Base-by-base conservation (phyloP, 2,888 invertebrate genomes). In the Hemistola chrysoprasaria region DNA sequence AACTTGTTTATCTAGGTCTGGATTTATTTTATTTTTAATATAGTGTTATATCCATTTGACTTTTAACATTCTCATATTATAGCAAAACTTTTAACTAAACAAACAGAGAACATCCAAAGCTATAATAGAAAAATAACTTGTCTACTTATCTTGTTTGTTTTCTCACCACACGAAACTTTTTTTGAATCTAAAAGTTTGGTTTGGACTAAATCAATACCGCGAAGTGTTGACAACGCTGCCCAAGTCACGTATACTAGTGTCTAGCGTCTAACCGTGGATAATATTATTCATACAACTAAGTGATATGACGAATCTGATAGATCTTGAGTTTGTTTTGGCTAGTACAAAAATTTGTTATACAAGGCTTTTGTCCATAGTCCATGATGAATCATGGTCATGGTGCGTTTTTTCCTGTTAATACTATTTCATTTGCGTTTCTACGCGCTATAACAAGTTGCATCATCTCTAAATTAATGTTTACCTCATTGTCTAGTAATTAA, bases 181-280 rank as follows among this genome's bases (percentile, higher is more conserved):
- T 53, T 26, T 24, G 28, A 46, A 44, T 48, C 53, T 28, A 34
- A 44, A 40, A 45, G 53, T 49, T 50, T 49, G 53, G 35, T 41
- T 44, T 27, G 40, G 28, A 37, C 30, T 54, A 41, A 64, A 61
- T 64, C 62, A 66, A 70, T 63, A 63, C 53, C 41, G 49, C 27
- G 44, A 46, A 56, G 44, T 31, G 44, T 47, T 38, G 60, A 50
- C 55, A 53, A 74, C 76, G 67, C 56, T 63, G 40, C 41, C 28
- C 48, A 29, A 40, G 65, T 74, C 78, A 78, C 75, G 78, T 77
- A n/a, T n/a, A n/a, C n/a, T n/a, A 74, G 49, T 66, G 46, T 38
- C 20, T 27, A 37, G 27, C 1, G 24, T 21, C n/a, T n/a, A n/a
- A n/a, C n/a, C n/a, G n/a, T 22, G 29, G 8, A 24, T 11, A 23